These are phyloP conservation scores for Eumeta japonica DNA, from an alignment of 1,140 invertebrate genomes.

Conservation along the genomic window DNA sequence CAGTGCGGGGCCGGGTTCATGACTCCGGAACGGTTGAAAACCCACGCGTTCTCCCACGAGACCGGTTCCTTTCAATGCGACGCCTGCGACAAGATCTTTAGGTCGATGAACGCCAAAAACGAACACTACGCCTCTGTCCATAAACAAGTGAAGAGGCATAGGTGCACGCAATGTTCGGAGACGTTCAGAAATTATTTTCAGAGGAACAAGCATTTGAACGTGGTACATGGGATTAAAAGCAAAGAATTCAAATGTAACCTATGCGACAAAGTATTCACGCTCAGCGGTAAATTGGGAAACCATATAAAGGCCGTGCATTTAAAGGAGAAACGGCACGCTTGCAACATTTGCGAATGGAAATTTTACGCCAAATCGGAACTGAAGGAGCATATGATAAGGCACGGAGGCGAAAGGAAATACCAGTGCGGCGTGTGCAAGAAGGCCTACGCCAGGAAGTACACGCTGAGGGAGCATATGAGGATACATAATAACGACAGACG, in stretches of 20 bases:
- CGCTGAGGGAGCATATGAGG: slow-evolving; percentile 68
- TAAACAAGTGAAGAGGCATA: slow-evolving; percentile 36
- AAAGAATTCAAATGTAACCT: slow-evolving; percentile 44
- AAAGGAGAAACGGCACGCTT: slow-evolving; percentile 56
- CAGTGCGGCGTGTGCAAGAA: slow-evolving; percentile 61
- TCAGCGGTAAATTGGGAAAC: slow-evolving; percentile 38
- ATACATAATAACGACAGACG: slow-evolving; percentile 62
- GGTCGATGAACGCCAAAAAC: slow-evolving; percentile 35
- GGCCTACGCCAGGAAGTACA: slow-evolving; percentile 67
- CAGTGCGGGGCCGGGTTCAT: slow-evolving; percentile 72
- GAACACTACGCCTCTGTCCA: slow-evolving; percentile 40
- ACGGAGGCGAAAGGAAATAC: slow-evolving; percentile 65
- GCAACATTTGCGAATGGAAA: slow-evolving; percentile 63
- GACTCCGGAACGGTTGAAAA: slow-evolving; percentile 34
- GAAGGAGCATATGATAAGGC: slow-evolving; percentile 64
- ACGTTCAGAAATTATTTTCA: slow-evolving; percentile 45
- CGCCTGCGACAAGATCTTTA: slow-evolving; percentile 48
- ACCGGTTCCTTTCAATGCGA: slow-evolving; percentile 44
- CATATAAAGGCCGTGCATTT: slow-evolving; percentile 40
- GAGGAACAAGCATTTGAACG: slow-evolving; percentile 41
- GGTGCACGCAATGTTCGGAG: slow-evolving; percentile 40
- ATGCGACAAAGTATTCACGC: slow-evolving; percentile 39
- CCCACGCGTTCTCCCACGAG: slow-evolving; percentile 46
- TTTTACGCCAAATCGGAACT: slow-evolving; percentile 62
- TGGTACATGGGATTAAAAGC: slow-evolving; percentile 35